A percentile compares a stretch with the other conserved stretches of the same genome.
phyloP scores from a whole-genome alignment of 2,888 invertebrate species.

The Pachymerium ferrugineum region DNA sequence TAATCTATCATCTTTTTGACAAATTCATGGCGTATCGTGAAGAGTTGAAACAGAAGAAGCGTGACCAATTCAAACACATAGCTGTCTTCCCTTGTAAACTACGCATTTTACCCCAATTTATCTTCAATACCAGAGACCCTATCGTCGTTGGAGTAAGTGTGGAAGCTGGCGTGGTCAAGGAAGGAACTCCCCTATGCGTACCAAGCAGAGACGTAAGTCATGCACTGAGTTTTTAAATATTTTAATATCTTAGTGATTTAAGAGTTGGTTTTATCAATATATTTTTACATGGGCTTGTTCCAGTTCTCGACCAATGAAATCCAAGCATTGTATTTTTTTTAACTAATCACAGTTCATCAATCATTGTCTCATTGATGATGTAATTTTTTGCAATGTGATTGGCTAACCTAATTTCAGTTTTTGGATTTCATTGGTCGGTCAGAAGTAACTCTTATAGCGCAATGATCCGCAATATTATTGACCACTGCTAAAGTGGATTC shows the following conservation, averaged over 20 bases:
- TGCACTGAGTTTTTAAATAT: not conserved
- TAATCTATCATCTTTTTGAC: slow-evolving; percentile 99
- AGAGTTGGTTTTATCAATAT: no score
- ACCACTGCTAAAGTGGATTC: no score
- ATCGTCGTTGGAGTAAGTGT: slow-evolving; percentile 94
- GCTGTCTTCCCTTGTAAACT: slow-evolving; percentile 99
- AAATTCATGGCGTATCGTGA: slow-evolving; percentile 90
- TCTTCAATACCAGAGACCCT: slow-evolving; percentile 98
- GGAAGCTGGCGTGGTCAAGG: slow-evolving; percentile 89
- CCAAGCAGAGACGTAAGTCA: slow-evolving; percentile 85
- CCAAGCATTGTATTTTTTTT: no score
- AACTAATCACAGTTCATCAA: no score
- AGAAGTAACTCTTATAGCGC: no score
- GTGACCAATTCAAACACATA: slow-evolving; percentile 91
- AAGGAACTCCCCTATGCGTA: slow-evolving; percentile 96
- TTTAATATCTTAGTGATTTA: not conserved
- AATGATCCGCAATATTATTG: no score
- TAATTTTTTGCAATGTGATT: no score
- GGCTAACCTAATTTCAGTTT: no score
- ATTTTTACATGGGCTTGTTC: no score
- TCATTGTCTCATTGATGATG: no score
- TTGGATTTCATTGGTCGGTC: no score
- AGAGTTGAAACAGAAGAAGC: slow-evolving; percentile 79
- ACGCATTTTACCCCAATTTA: slow-evolving; percentile 69
- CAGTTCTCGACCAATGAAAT: no score